Evolutionary conservation across 2,113 vertebrate genomes (phyloP).

Genomic region (Crotalus helleri): DNA sequence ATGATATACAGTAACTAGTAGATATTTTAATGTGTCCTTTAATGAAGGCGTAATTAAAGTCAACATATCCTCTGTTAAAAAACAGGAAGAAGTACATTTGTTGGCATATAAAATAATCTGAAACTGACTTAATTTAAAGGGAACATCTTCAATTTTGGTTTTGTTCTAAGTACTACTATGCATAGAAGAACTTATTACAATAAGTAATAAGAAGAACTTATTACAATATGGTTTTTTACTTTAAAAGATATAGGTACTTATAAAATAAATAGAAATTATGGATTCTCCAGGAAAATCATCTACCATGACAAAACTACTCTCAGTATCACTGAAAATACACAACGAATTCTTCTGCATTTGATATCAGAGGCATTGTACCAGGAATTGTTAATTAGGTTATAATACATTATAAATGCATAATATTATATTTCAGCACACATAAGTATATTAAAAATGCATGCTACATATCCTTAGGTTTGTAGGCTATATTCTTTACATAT

Average conservation of each 20-base stretch:
- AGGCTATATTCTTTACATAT: slow-evolving; percentile 49
- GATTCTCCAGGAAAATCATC: slow-evolving; percentile 60
- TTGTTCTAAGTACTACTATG: slow-evolving; percentile 33
- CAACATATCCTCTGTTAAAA: slow-evolving; percentile 2
- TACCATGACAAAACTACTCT: slow-evolving; percentile 59
- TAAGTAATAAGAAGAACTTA: slow-evolving; percentile 3
- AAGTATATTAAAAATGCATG: slow-evolving; percentile 56
- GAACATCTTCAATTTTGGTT: slow-evolving; percentile 42
- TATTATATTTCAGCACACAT: slow-evolving; percentile 51
- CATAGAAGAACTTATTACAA: slow-evolving; percentile 37
- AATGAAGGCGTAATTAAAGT: slow-evolving; percentile 26
- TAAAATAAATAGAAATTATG: slow-evolving; percentile 54
- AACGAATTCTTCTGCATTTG: slow-evolving; percentile 43
- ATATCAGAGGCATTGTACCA: slow-evolving; percentile 40
- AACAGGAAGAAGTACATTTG: slow-evolving; percentile 6
- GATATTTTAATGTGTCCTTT: slow-evolving; percentile 10
- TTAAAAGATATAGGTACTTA: slow-evolving; percentile 40
- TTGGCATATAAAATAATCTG: slow-evolving; percentile 32
- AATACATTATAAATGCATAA: slow-evolving; percentile 63
- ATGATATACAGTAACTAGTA: not conserved
- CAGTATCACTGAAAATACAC: slow-evolving; percentile 30
- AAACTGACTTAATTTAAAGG: slow-evolving; percentile 37
- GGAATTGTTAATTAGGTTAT: slow-evolving; percentile 54
- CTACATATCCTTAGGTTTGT: slow-evolving; percentile 52
- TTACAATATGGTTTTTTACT: slow-evolving; percentile 35